These are phyloP conservation scores for Leucophenga maculata DNA, from an alignment of 2,888 invertebrate species.

Conservation along the genomic window DNA sequence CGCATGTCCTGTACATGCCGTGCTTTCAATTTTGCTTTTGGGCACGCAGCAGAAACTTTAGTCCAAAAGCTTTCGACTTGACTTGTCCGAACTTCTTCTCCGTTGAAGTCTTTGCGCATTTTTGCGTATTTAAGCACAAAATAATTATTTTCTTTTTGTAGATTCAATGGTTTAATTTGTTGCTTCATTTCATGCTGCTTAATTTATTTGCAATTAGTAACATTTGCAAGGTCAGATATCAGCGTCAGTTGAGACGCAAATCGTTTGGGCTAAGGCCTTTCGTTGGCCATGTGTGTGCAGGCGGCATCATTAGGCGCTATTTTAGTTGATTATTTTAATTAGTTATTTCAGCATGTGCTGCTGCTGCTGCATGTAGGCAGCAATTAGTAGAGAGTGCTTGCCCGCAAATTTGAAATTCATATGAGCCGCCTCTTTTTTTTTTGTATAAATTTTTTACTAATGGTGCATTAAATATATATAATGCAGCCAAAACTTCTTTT, in stretches of 20 bases:
- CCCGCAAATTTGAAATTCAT: not conserved
- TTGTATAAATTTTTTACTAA: slow-evolving; percentile 47
- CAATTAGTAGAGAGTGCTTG: slow-evolving; percentile 8
- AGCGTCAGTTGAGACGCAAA: not conserved
- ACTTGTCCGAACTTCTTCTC: too few relatives aligned
- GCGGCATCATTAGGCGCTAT: slow-evolving; percentile 19
- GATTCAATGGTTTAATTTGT: slow-evolving; percentile 35
- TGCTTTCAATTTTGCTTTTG: not conserved
- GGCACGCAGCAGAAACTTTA: not conserved
- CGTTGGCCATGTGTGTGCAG: not conserved
- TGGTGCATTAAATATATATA: slow-evolving; percentile 66
- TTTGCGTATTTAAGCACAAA: slow-evolving; percentile 45
- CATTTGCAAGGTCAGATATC: slow-evolving; percentile 34
- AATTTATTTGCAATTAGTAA: slow-evolving; percentile 64
- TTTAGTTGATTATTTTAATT: slow-evolving; percentile 22
- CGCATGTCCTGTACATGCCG: not conserved
- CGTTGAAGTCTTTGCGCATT: not conserved
- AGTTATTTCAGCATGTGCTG: slow-evolving; percentile 1
- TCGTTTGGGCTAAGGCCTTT: not conserved
- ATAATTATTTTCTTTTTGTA: slow-evolving; percentile 46
- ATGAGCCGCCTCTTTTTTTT: not conserved
- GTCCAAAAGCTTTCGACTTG: not conserved
- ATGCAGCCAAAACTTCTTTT: slow-evolving; percentile 17
- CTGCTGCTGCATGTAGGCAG: not conserved
- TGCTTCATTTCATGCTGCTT: slow-evolving; percentile 26